Base-by-base conservation (phyloP, 2,888 invertebrate species). In the Thymelicus lineola region DNA sequence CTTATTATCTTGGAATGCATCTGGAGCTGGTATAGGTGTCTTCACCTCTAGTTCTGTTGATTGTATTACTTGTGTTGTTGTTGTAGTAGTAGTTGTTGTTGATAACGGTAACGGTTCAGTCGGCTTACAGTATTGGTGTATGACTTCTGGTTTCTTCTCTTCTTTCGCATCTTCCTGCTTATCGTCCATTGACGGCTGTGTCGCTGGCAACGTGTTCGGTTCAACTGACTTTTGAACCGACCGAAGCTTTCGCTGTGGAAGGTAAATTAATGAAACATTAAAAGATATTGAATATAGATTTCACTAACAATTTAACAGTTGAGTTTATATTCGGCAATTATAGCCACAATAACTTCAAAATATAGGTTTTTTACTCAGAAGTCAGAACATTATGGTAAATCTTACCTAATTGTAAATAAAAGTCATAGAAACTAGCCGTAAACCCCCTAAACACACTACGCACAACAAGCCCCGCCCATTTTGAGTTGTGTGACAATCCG, bases 401-500 rank as follows among this genome's bases (percentile, higher is more conserved):
- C n/a, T n/a, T n/a, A n/a, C n/a, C n/a, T n/a, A n/a, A n/a, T n/a
- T n/a, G n/a, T 28, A 28, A 28, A 5, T 28, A 28, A 28, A 28
- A 2, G 28, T 28, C 28, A 28, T 28, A 28, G 28, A 28, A 28
- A 28, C 28, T 28, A 28, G 28, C 28, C 28, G 3, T 28, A 28
- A 28, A 28, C 3, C 3, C 7, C 38, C 0, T 10, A 38, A 6
- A 6, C 38, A 38, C 12, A 48, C 48, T 28, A 12, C 15, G 6
- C 12, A 28, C 55, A 20, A 28, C 55, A 20, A 55, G 55, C 15
- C 15, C 48, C 48, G 48, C 48, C 48, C 28, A 97, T 96, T 95
- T 99, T 99, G 0, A 99, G 93, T 82, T 98, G 98, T 0, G 99
- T 99, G 74, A 99, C 97, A 76, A 98, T 97, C 73, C 98, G 94